Conservation (phyloP, 2,113 vertebrate species). For the Lonchura striata region DNA sequence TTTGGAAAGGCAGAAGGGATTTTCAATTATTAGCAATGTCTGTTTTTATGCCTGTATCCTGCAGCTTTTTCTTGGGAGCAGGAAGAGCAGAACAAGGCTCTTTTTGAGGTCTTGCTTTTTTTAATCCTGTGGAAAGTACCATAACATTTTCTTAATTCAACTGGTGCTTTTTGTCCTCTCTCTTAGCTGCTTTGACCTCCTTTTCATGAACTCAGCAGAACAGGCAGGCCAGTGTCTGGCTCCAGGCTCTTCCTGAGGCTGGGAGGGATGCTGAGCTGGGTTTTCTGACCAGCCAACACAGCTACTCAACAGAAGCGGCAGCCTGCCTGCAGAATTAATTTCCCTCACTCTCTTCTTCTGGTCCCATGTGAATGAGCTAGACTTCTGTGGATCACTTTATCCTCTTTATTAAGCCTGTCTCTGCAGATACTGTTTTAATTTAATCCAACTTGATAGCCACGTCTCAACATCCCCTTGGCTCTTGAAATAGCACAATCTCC, state of each 20-base stretch:
- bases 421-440: conserved; percentile 37
- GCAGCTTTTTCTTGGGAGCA: not conserved
- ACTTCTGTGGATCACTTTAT: not conserved
- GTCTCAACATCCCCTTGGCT: not conserved
- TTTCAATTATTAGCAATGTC: not conserved
- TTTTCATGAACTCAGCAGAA: not conserved
- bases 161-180: not conserved
- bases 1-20: not conserved
- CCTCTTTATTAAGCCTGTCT: conserved; percentile 26
- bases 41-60: not conserved
- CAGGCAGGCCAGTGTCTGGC: not conserved
- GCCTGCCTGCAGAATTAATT: not conserved
- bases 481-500: not conserved
- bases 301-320: not conserved
- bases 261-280: not conserved
- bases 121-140: not conserved
- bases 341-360: not conserved
- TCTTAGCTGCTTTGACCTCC: not conserved
- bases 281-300: not conserved
- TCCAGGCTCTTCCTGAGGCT: not conserved
- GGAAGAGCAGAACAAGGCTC: not conserved
- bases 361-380: not conserved
- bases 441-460: conserved; percentile 27
- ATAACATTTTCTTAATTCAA: not conserved
- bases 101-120: not conserved